Evolutionary conservation across 2,797 vertebrate species (phyloP), one percentile per base, ranked within the genome.

Genomic region (Natrix natrix): DNA sequence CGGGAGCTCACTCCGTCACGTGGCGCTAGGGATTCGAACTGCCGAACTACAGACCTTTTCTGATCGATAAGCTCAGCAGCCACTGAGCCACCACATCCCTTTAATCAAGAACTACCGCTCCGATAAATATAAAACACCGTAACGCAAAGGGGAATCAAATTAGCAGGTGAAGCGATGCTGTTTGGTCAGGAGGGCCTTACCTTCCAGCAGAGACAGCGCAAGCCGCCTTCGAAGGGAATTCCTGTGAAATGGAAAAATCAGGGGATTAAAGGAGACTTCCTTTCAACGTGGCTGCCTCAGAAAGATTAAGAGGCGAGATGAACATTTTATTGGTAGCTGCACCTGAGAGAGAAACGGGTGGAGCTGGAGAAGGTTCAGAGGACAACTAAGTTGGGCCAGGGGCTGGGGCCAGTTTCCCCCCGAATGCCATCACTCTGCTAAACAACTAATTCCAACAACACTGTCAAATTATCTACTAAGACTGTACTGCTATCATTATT

Each of bases 181-280:
- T 20, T 7, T 24, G 0, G 0, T 5, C 1, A 56, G 96, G 92
- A 91, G 95, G 93, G 98, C 98, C 96, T 78, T 96, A 99, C 99
- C 98, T 99, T 99, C 99, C 99, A 99, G 96, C 99, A 99, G 87
- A 99, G 98, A 28, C 99, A 98, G 74, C 99, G 98, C 88, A 99
- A 98, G 90, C 99, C 99, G 90, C 98, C 98, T 97, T 99, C 99
- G 97, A 99, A 99, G 28, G 99, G 99, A 94, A 99, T 98, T 95
- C 99, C 99, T 99, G 97, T 24, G 78, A 97, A 93, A 96, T 61
- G 94, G 52, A 94, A 94, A 94, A 96, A 95, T 97, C 48, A 96
- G 93, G 59, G 3, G 0, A 2, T 94, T 91, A 95, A 87, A 83
- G 48, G 88, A 8, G 1, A 0, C 37, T 0, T 54, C 78, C 78